Evolutionary conservation across 2,888 invertebrate genomes (phyloP), one percentile per base, ranked within the genome.

Genomic region (Eristalis arbustorum): DNA sequence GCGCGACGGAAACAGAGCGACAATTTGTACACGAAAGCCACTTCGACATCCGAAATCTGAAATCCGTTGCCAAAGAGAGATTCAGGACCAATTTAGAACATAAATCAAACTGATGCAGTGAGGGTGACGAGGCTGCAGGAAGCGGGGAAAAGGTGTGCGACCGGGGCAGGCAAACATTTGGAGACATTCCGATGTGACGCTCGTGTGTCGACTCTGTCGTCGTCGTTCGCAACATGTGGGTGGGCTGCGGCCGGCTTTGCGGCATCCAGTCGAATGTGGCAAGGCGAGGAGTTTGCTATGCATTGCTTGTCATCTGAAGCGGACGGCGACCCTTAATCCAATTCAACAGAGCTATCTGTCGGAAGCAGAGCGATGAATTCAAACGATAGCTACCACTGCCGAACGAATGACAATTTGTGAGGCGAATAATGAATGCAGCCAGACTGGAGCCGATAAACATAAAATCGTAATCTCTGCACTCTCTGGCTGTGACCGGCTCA

Each of bases 21-120:
- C 85, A 85, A 77, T 82, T 82, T 85, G 76, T 84, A 82, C 74
- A 78, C 82, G 69, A 77, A 82, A 85, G 73, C 76, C 67, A 75
- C 75, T 84, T 61, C 69, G 18, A 49, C 49, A 49, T 49, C 49
- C 49, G 49, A 49, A 49, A 49, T 49, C 49, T 18, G 18, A 66
- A 81, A 81, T 80, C 61, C 68, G 72, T 68, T 77, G 42, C 67
- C 76, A 42, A 84, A 77, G 67, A 61, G 61, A 73, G 61, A 74
- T 49, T 49, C 49, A 49, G 61, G 73, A 82, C 73, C 85, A 69
- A 82, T 85, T 82, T 78, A 49, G 77, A 85, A 82, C 71, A 82
- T 82, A 85, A 82, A 82, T 85, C 85, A 85, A 85, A 74, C 73
- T 63, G 57, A 68, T 72, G 76, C 64, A 63, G 84, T 80, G 72